phyloP scores from a whole-genome alignment of 2,113 vertebrate species.

The Gavia stellata region DNA sequence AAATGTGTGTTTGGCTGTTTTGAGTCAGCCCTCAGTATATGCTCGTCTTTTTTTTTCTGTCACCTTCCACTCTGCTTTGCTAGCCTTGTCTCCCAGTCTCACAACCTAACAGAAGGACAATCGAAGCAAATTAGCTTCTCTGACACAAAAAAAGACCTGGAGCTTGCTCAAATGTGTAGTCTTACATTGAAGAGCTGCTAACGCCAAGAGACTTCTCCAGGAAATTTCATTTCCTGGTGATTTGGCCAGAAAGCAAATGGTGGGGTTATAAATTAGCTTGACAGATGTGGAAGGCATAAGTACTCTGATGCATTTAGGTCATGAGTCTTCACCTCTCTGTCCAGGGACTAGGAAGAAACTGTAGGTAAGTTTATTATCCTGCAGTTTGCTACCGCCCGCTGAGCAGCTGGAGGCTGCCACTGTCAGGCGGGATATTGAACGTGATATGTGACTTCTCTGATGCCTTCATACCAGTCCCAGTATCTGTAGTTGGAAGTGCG shows the following conservation, averaged over 20 bases:
- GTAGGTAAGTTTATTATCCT: not conserved
- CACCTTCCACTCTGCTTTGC: not conserved
- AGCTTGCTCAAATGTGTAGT: not conserved
- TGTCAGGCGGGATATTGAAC: not conserved
- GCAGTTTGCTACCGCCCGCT: rapidly evolving
- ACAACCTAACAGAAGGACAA: not conserved
- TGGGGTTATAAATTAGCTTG: not conserved
- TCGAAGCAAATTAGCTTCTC: not conserved
- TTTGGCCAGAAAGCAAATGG: not conserved
- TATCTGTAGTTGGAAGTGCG: rapidly evolving
- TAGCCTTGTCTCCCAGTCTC: not conserved
- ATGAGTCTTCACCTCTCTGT: not conserved
- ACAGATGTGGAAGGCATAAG: not conserved
- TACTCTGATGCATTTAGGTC: not conserved
- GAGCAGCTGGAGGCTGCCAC: not conserved
- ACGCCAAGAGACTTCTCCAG: not conserved
- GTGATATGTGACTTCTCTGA: not conserved
- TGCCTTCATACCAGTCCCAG: not conserved
- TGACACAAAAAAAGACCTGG: not conserved
- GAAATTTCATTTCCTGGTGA: not conserved
- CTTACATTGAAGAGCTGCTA: not conserved
- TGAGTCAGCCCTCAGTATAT: not conserved
- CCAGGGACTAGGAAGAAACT: not conserved
- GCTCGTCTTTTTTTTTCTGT: not conserved
- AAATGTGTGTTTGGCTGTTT: not conserved